Evolutionary conservation across 2,113 vertebrate species (phyloP).

Genomic region (Recurvirostra avosetta): DNA sequence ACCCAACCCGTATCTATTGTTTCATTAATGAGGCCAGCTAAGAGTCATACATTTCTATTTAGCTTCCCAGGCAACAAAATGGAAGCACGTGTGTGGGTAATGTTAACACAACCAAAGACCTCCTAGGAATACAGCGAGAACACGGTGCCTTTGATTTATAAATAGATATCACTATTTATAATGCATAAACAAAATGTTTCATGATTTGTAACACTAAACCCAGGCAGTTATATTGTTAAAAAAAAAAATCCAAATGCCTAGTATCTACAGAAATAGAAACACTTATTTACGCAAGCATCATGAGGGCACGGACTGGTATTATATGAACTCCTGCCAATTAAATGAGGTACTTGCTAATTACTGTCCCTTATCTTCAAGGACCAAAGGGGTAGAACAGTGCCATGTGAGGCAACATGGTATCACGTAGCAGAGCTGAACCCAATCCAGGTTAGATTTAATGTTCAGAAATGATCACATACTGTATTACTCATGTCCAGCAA

Average conservation of each 20-base stretch:
- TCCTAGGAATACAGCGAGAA: slow-evolving; percentile 46
- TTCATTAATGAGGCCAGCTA: neutral
- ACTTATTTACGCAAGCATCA: slow-evolving; percentile 38
- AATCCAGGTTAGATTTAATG: slow-evolving; percentile 57
- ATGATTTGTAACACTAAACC: slow-evolving; percentile 56
- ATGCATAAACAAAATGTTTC: slow-evolving; percentile 67
- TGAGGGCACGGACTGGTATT: neutral
- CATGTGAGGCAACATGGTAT: slow-evolving; percentile 5
- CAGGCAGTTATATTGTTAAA: slow-evolving; percentile 10
- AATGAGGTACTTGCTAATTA: slow-evolving; percentile 35
- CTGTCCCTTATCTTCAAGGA: slow-evolving; percentile 46
- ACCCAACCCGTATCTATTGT: neutral
- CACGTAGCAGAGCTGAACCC: slow-evolving; percentile 37
- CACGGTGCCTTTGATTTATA: slow-evolving; percentile 60
- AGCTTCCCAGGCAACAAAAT: slow-evolving; percentile 34
- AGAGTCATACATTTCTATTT: slow-evolving; percentile 13
- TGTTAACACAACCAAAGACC: slow-evolving; percentile 30
- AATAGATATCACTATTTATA: slow-evolving; percentile 68
- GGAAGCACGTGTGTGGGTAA: slow-evolving; percentile 18
- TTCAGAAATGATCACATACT: slow-evolving; percentile 48
- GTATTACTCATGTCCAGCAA: slow-evolving; percentile 43
- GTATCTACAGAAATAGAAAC: slow-evolving; percentile 45
- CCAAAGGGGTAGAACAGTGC: neutral
- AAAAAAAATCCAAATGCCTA: neutral
- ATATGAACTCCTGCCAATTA: slow-evolving; percentile 22